Base-by-base conservation (phyloP, 2,797 vertebrate genomes). In the Myiothlypis coronata region DNA sequence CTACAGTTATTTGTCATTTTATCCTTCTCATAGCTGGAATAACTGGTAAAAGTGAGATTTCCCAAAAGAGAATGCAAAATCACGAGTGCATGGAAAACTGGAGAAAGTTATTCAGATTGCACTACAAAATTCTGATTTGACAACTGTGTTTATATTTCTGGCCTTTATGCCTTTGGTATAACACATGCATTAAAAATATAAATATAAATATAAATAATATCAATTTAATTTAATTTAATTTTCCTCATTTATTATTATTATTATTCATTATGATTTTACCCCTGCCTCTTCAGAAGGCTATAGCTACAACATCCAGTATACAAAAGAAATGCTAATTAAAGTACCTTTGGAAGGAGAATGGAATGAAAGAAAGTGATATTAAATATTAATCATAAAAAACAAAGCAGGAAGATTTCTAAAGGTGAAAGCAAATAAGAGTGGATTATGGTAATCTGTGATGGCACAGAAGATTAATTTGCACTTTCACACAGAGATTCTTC, bases 241-340 rank as follows among this genome's bases (percentile, higher is more conserved):
- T 74, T 94, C 46, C 23, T 77, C 11, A 69, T 75, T 47, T 55
- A 35, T 28, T 37, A n/a, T 44, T 8, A 24, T 67, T 23, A 20
- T 49, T 6, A 64, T 52, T 50, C 26, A 22, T 26, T 32, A 57
- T 21, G 34, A 41, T 59, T 71, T 78, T 53, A 65, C 37, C 7
- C 22, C 53, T 69, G 28, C 7, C 46, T 75, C 30, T 47, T 86
- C 49, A 47, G 39, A 90, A 78, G 8, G 30, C 39, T 82, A 27
- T 46, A 69, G 55, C 23, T 39, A 63, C 27, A 24, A 87, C 37
- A 67, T 50, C 61, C 2, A 59, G 15, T 17, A 59, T 12, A 55
- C 30, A 93, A 76, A 83, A 84, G 53, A 91, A 94, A 93, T 84
- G 89, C 47, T 96, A 96, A 96, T 93, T 57, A 47, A 78, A 89